Evolutionary conservation across 2,797 vertebrate genomes (phyloP).

Genomic region (Gymnopithys bicolor): DNA sequence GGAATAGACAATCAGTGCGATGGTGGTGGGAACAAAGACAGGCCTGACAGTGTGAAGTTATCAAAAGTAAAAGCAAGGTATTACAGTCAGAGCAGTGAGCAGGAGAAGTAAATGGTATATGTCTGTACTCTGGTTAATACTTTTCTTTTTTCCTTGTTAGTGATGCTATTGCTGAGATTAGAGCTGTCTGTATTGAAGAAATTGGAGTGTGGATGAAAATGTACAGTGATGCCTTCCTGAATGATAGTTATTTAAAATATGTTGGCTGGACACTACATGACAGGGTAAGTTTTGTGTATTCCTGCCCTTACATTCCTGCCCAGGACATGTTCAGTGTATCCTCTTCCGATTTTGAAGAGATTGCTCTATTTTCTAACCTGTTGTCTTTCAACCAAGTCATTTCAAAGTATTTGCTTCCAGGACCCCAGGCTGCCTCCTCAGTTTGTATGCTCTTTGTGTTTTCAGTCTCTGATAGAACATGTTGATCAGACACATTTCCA

Average conservation of each 20-base stretch:
- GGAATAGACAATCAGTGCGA: background rate
- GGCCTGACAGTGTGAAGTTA: background rate
- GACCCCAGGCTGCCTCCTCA: background rate
- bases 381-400: background rate
- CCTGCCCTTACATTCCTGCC: background rate
- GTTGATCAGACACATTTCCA: background rate
- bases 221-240: conserved; percentile 98
- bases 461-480: background rate
- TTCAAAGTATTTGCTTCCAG: background rate
- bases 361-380: background rate
- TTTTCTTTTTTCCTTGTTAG: conserved; percentile 69
- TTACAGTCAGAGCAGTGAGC: background rate
- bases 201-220: conserved; percentile 99
- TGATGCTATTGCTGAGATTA: conserved; percentile 97
- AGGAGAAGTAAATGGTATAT: background rate
- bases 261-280: conserved; percentile 99
- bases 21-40: background rate
- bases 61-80: background rate
- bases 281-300: conserved; percentile 82
- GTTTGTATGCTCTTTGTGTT: background rate
- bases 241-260: conserved; percentile 99
- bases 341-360: background rate
- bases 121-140: background rate
- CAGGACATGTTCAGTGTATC: background rate
- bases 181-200: conserved; percentile 99